Evolutionary conservation across 2,113 vertebrate species (phyloP).

Genomic region (Pogonocichla stellata): DNA sequence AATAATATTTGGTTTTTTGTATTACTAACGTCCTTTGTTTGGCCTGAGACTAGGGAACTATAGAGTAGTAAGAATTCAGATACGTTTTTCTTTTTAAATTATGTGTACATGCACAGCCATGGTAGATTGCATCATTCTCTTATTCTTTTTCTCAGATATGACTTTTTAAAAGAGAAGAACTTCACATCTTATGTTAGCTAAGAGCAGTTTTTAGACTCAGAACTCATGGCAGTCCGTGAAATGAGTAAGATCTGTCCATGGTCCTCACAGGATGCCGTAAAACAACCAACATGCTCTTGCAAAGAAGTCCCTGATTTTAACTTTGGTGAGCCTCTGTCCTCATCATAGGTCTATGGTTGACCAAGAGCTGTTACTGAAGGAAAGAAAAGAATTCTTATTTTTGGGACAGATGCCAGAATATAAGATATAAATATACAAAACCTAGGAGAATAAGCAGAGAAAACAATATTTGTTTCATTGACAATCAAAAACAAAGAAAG

Average conservation of each 20-base stretch:
- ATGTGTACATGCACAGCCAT: neutral
- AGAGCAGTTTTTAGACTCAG: neutral
- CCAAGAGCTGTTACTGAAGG: neutral
- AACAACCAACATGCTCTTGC: neutral
- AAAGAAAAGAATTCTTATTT: neutral
- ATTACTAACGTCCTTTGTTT: neutral
- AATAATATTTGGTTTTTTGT: neutral
- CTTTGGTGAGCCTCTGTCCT: neutral
- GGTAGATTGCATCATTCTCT: neutral
- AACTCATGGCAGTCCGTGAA: neutral
- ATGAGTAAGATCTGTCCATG: slow-evolving; percentile 62
- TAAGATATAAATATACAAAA: neutral
- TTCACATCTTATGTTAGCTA: neutral
- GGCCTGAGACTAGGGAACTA: neutral
- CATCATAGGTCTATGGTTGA: neutral
- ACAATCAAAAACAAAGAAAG: neutral
- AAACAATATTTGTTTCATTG: neutral
- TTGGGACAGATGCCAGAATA: neutral
- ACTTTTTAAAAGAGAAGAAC: neutral
- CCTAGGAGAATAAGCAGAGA: neutral
- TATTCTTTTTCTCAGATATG: neutral
- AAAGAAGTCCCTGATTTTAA: neutral
- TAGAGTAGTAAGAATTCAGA: neutral
- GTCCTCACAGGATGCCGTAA: neutral
- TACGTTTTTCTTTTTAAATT: neutral